Base-by-base conservation (phyloP, 2,797 vertebrate species). In the Brachyalestes nurse region DNA sequence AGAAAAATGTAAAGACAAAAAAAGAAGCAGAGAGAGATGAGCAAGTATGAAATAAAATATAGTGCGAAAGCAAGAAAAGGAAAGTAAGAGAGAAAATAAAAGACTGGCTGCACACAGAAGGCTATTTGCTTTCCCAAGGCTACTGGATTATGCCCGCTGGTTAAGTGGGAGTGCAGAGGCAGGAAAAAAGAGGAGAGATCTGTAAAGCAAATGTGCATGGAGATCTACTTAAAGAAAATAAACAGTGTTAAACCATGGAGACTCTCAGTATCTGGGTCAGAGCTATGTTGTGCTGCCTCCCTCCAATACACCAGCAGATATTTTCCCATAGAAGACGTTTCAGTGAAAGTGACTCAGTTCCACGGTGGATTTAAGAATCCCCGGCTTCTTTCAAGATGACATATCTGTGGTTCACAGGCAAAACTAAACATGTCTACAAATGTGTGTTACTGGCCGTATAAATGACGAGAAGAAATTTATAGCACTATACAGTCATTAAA, bases 111-210 rank as follows among this genome's bases (percentile, higher is more conserved):
- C 13, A 60, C 42, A 60, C 49, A 77, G 19, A 38, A 81, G 87
- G 86, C 55, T 91, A 89, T 94, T 94, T 91, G 91, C 89, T 90
- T 93, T 92, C 90, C 93, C 91, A 91, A 85, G 86, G 84, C 86
- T 88, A 87, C 80, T 19, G 74, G 88, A 91, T 91, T 91, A 89
- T 88, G 90, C 80, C 84, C 75, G 81, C 84, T 74, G 85, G 62
- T 28, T 61, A 45, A 60, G 61, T 19, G 28, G 69, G 61, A 77
- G 38, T 53, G 17, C 51, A 38, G 19, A 64, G 71, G 66, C 25
- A 65, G 53, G 40, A 64, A 55, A 60, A 47, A 51, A 75, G 34
- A 67, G 21, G 19, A 60, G 5, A 55, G 45, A 62, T 51, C 61
- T 47, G 34, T 42, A 82, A 78, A 28, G 66, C 75, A 82, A 82